Evolutionary conservation across 2,797 vertebrate species (phyloP).

Genomic region (Thripadectes ignobilis): DNA sequence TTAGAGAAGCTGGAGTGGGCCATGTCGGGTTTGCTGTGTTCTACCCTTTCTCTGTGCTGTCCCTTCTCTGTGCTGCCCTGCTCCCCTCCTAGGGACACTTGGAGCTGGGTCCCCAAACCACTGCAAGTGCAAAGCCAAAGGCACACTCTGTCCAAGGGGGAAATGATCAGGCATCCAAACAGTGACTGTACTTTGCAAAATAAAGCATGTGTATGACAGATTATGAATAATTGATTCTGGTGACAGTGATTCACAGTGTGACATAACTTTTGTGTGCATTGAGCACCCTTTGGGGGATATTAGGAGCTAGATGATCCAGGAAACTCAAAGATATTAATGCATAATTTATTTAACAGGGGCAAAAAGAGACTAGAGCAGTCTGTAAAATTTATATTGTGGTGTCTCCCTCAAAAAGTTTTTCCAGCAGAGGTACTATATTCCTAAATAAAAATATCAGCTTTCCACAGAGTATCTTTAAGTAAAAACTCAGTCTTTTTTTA

Average conservation of each 20-base stretch:
- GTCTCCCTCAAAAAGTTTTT: background rate
- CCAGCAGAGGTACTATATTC: background rate
- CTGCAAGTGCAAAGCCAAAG: background rate
- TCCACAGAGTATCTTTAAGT: background rate
- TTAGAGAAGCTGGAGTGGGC: accelerated
- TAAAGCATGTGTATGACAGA: background rate
- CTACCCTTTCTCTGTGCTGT: too few relatives aligned
- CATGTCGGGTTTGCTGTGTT: too few relatives aligned
- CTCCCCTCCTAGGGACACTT: background rate
- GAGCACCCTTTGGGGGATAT: background rate
- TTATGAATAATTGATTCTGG: slow-evolving; percentile 2
- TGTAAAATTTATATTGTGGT: background rate
- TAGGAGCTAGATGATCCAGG: background rate
- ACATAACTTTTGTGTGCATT: background rate
- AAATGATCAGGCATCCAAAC: accelerated
- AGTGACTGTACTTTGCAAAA: background rate
- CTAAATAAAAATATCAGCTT: background rate
- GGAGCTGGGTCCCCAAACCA: background rate
- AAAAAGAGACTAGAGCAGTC: background rate
- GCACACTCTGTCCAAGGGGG: accelerated
- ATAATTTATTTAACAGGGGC: background rate
- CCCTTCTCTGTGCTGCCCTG: background rate
- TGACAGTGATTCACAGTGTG: background rate
- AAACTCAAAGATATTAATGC: background rate
- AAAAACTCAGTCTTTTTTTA: background rate